Conservation (phyloP, 2,113 vertebrate species). For the Tympanuchus pallidicinctus region DNA sequence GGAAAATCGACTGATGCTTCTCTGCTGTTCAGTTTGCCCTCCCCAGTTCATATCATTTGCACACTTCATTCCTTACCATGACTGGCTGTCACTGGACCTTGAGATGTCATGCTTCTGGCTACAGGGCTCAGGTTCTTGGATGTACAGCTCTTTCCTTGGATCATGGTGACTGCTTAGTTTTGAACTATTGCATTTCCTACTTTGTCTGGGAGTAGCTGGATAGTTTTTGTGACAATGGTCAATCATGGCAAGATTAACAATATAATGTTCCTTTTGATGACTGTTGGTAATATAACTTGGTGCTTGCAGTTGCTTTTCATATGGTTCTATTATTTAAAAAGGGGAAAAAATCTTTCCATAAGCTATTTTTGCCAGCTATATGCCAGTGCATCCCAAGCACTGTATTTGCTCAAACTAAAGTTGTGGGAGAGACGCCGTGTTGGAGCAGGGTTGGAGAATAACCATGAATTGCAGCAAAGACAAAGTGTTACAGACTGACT, state of each 20-base stretch:
- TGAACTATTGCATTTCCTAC: not conserved
- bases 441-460: not conserved
- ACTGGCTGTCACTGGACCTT: not conserved
- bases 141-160: not conserved
- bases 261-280: not conserved
- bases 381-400: not conserved
- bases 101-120: not conserved
- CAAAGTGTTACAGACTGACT: not conserved
- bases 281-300: not conserved
- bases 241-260: not conserved
- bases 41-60: not conserved
- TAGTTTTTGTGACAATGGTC: not conserved
- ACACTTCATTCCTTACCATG: not conserved
- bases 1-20: not conserved
- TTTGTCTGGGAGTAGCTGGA: not conserved
- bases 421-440: not conserved
- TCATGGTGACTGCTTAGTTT: not conserved
- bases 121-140: not conserved
- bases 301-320: not conserved
- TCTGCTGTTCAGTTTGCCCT: not conserved
- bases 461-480: not conserved
- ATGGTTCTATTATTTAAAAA: not conserved
- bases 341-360: not conserved
- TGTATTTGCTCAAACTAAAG: not conserved
- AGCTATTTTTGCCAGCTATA: not conserved